Percentiles rank a stretch among this genome's conserved stretches.
phyloP scores from a whole-genome alignment of 2,888 invertebrate species.

The Nemotelus nigrinus region DNA sequence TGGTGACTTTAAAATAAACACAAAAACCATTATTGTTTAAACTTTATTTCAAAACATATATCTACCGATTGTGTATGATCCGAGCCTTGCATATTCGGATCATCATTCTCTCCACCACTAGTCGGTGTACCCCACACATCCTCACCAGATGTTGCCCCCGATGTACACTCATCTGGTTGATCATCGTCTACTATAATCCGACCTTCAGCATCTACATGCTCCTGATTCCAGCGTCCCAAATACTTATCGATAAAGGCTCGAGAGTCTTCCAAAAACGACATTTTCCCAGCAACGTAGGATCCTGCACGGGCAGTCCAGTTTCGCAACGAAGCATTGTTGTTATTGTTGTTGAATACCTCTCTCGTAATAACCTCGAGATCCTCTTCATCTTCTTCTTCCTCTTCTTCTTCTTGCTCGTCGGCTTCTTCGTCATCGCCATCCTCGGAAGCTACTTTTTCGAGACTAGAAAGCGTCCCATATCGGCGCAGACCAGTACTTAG shows the following conservation, averaged over 20 bases:
- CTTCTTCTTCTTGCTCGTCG: conserved; percentile 47
- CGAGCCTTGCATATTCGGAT: conserved; percentile 70
- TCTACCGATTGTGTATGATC: conserved; percentile 75
- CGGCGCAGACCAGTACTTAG: conserved; percentile 68
- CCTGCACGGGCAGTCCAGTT: conserved; percentile 86
- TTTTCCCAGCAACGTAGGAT: conserved; percentile 83
- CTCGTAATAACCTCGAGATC: conserved; percentile 54
- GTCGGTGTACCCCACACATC: conserved; percentile 92
- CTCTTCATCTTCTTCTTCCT: conserved; percentile 50
- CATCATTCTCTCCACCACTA: conserved; percentile 83
- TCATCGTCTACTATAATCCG: conserved; percentile 68
- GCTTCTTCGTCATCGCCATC: conserved; percentile 52
- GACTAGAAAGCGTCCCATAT: conserved; percentile 78
- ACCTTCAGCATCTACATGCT: conserved; percentile 51
- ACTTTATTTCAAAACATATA: conserved; percentile 3
- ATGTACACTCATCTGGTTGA: conserved; percentile 76
- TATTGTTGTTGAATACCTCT: conserved; percentile 47
- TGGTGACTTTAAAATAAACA: conserved; percentile 66
- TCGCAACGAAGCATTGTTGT: conserved; percentile 52
- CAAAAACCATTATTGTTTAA: conserved; percentile 47
- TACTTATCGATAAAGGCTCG: conserved; percentile 65
- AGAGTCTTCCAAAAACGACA: conserved; percentile 75
- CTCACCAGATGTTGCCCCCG: conserved; percentile 84
- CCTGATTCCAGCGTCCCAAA: conserved; percentile 68
- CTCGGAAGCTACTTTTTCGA: conserved; percentile 73